These are phyloP conservation scores for Zeugodacus cucurbitae DNA, from an alignment of 1,140 invertebrate genomes.

Conservation along the genomic window DNA sequence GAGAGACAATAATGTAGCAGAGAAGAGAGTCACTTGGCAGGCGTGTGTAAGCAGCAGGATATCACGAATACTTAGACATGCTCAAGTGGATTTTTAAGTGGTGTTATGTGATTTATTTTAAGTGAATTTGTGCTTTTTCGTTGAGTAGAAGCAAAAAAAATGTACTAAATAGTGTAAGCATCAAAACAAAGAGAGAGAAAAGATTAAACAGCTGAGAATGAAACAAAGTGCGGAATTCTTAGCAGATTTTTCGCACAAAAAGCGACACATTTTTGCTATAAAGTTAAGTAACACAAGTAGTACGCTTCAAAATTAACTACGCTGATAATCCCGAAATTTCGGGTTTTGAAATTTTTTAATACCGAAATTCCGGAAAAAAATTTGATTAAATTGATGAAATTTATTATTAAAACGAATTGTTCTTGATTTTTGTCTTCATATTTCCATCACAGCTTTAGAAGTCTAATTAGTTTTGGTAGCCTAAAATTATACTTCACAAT, in stretches of 20 bases:
- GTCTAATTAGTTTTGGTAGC: too few species aligned
- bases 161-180: not conserved
- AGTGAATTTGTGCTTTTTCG: conserved; percentile 40
- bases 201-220: not conserved
- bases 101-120: conserved; percentile 48
- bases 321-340: too few species aligned
- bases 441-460: too few species aligned
- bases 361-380: too few species aligned
- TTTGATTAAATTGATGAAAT: too few species aligned
- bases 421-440: too few species aligned
- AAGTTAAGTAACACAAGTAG: not conserved
- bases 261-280: not conserved
- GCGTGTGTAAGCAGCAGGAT: conserved; percentile 42
- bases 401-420: too few species aligned
- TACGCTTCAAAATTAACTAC: too few species aligned
- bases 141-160: not conserved
- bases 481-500: too few species aligned
- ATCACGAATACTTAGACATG: conserved; percentile 46
- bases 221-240: not conserved
- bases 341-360: too few species aligned
- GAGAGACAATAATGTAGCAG: not conserved
- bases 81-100: conserved; percentile 45
- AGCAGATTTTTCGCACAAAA: not conserved
- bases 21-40: not conserved
- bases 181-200: not conserved